Evolutionary conservation across 2,113 vertebrate genomes (phyloP), one percentile per base, ranked within the genome.

Genomic region (Caracal caracal): DNA sequence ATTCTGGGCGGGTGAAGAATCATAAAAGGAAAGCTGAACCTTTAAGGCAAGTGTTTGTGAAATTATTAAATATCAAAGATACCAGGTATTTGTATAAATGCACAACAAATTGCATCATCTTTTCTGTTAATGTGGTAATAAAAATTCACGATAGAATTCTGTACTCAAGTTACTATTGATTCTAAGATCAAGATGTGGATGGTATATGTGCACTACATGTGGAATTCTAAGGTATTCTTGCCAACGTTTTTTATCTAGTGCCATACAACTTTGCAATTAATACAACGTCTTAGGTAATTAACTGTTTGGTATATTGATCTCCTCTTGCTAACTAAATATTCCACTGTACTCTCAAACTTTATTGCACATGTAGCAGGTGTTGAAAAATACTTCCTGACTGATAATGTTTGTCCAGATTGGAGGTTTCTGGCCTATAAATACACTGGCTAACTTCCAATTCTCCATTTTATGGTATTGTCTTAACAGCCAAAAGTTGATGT

Each of bases 361-460:
- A 83, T 81, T 94, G 51, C 33, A 65, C 19, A 56, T 43, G 33
- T 49, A 94, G 35, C 85, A 94, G 73, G 33, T 43, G 12, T 68
- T 93, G 61, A n/a, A 76, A 95, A 93, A 56, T 53, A 85, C 35
- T 61, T 92, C 49, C 71, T 65, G 26, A 81, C 9, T 70, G 86
- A 88, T 76, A 88, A 70, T 78, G n/a, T 94, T 97, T 88, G 85
- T 59, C 82, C 88, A 92, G 85, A 96, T 79, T 93, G 63, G 40
- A 93, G 51, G 51, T 83, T 86, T 93, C 71, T 84, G 53, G 16
- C 49, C 53, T 83, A 56, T 53, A 85, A 96, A 95, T 49, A 66
- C 53, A 63, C 47, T 82, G 84, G 30, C 78, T 88, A 78, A 70
- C 65, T 84, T 59, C 59, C 88, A 90, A 33, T 65, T 95, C 49